Conservation (phyloP, 1,140 invertebrate genomes). For the Zaprionus ornatus region DNA sequence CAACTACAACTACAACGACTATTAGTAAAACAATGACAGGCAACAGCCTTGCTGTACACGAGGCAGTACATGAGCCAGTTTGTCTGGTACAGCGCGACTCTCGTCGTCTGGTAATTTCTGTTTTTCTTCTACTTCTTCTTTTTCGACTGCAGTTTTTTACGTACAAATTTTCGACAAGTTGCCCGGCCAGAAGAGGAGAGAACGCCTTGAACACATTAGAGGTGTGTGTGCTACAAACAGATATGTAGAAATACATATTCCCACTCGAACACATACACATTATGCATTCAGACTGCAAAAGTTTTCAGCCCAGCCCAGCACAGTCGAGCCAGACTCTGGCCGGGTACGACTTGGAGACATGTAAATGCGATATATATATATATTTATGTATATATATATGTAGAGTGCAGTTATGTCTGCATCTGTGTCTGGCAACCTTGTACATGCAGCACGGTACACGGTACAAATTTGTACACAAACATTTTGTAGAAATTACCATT, state of each 20-base stretch:
- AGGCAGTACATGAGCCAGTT: constrained; percentile 66
- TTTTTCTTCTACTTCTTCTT: constrained; percentile 10
- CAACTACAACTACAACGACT: constrained; percentile 67
- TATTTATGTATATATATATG: constrained; percentile 12
- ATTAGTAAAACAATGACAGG: constrained; percentile 77
- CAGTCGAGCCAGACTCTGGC: constrained; percentile 18
- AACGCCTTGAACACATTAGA: constrained; percentile 48
- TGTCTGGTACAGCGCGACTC: constrained; percentile 38
- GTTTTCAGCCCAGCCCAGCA: constrained; percentile 11
- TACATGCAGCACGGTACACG: constrained; percentile 13
- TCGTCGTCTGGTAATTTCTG: constrained; percentile 42
- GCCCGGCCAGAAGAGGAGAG: constrained; percentile 29
- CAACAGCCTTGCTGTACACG: constrained; percentile 74
- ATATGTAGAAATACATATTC: constrained; percentile 23
- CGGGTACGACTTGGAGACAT: constrained; percentile 33
- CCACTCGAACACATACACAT: constrained; percentile 27
- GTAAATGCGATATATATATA: constrained; percentile 35
- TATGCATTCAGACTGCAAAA: constrained; percentile 57
- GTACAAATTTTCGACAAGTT: constrained; percentile 65
- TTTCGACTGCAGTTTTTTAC: constrained; percentile 18
- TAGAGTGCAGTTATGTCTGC: constrained; percentile 25
- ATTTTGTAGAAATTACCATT: constrained; percentile 39
- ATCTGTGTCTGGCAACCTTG: constrained; percentile 47
- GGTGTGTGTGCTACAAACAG: constrained; percentile 50
- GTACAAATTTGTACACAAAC: constrained; percentile 28